These are phyloP conservation scores for Pangasius sanitwongsei DNA, from an alignment of 2,797 vertebrate species.

Conservation along the genomic window DNA sequence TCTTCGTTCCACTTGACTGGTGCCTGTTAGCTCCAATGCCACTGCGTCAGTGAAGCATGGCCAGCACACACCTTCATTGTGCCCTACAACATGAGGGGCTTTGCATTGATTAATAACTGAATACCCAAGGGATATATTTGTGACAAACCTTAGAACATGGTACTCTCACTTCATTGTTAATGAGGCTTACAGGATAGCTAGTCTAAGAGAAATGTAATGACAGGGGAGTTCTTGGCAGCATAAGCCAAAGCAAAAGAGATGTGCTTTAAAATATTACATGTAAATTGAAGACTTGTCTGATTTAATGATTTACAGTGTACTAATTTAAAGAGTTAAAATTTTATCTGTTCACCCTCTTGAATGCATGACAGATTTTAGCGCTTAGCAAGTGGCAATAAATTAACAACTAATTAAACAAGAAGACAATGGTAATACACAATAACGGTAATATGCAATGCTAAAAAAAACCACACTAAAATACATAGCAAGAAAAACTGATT, in stretches of 20 bases:
- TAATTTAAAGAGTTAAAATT: not conserved
- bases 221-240: conserved; percentile 2
- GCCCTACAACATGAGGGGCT: not conserved
- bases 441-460: not conserved
- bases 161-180: conserved; percentile 26
- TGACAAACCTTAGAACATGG: conserved; percentile 8
- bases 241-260: not conserved
- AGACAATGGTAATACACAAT: not conserved
- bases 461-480: not conserved
- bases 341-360: not conserved
- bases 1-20: conserved; percentile 58
- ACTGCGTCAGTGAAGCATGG: conserved; percentile 25
- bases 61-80: conserved; percentile 21
- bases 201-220: conserved; percentile 27
- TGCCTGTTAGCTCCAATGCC: conserved; percentile 2
- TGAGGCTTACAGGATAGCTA: conserved; percentile 33
- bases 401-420: not conserved
- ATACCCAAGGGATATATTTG: conserved; percentile 16
- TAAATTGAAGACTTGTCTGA: not conserved
- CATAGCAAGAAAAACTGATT: not conserved
- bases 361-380: not conserved
- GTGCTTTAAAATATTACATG: not conserved
- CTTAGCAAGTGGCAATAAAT: not conserved
- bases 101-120: conserved; percentile 39
- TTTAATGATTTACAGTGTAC: not conserved